phyloP scores from a whole-genome alignment of 2,888 invertebrate genomes.

The Heterodera filipjevi region DNA sequence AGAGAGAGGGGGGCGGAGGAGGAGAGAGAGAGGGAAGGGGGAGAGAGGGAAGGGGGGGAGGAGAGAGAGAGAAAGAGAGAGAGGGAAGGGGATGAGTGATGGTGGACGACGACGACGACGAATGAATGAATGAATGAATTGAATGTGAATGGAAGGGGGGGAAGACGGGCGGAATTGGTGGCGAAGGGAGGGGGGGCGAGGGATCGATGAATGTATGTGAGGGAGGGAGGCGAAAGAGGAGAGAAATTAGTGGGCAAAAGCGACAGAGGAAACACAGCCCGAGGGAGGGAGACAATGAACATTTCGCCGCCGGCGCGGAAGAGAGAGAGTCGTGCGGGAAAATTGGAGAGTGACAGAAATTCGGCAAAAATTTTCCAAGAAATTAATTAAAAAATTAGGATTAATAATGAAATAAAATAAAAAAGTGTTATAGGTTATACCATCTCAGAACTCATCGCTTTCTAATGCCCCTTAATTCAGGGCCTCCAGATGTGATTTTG shows the following conservation, averaged over 20 bases:
- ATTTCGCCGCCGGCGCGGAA: no score
- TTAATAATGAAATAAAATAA: no score
- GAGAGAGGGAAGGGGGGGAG: not conserved
- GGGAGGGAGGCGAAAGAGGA: not conserved
- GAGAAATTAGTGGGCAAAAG: not conserved
- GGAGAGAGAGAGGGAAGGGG: not conserved
- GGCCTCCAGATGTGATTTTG: no score
- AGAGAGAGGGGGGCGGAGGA: not conserved
- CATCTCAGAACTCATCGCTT: no score
- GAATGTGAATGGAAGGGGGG: not conserved
- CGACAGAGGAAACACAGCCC: not conserved
- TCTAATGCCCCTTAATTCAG: no score
- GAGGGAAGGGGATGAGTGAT: no score
- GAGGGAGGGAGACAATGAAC: no score
- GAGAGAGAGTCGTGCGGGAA: no score
- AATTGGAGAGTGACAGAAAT: no score
- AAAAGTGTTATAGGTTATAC: no score
- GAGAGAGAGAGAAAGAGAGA: not conserved
- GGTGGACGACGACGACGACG: not conserved
- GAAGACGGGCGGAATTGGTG: not conserved
- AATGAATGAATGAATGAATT: conserved; percentile 6
- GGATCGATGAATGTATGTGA: not conserved
- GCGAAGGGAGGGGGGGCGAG: not conserved
- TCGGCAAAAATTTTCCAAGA: no score
- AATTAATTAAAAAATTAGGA: no score